Evolutionary conservation across 2,888 invertebrate genomes (phyloP), one percentile per base, ranked within the genome.

Genomic region (Sarcophaga rosellei): DNA sequence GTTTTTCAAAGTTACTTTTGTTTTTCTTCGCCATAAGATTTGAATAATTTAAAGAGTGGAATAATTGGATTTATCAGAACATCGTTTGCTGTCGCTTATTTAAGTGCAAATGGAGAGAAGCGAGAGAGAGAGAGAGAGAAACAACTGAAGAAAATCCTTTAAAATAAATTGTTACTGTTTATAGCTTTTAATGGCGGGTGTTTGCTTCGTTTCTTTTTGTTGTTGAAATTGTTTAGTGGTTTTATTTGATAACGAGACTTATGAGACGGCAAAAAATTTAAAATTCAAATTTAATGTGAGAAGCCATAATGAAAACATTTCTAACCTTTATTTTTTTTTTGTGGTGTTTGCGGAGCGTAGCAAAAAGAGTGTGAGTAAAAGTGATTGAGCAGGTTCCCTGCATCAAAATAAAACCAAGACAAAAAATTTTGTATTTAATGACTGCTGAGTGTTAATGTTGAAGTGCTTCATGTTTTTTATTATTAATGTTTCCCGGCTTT

Each of bases 211-310:
- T 35, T 35, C 35, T 35, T 35, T 35, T 10, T 35, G 35, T 35
- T 35, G 35, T 61, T 35, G 68, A 21, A 35, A 25, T 59, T 61
- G 21, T 3, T 17, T 15, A 21, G 47, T 45, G 35, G 53, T 15
- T 59, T 21, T 62, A 45, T 15, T 73, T 12, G 61, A 73, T 62
- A 61, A 61, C 62, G 45, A 45, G 20, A 44, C 66, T 4, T 63
- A 77, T 45, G 35, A 35, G 35, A 35, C 35, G 35, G 10, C 61
- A 62, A 78, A 25, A 25, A 62, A 69, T 78, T 78, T 69, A 20
- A 78, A 78, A 78, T 69, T 78, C 62, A 69, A 78, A 78, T 78
- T 78, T 69, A 62, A 69, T 62, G 69, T 61, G 47, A 59, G 12
- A 23, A 25, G n/a, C 12, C 23, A 23, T 10, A 63, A 63, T 25